These are phyloP conservation scores for Zophobas atratus DNA, from an alignment of 1,140 invertebrate genomes.

Conservation along the genomic window DNA sequence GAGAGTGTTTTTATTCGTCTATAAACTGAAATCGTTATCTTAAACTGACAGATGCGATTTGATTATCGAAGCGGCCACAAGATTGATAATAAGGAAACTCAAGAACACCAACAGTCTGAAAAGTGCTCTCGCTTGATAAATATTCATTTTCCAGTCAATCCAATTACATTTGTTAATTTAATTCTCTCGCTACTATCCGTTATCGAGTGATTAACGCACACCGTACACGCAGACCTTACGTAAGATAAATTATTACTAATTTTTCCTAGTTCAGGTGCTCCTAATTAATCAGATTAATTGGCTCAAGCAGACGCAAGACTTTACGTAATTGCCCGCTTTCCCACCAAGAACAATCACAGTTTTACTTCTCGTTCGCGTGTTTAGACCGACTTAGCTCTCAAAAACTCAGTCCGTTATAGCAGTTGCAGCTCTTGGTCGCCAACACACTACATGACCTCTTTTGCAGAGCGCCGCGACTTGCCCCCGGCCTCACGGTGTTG, in stretches of 20 bases:
- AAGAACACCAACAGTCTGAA: not conserved
- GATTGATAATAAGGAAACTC: constrained; percentile 4
- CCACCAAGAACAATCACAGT: no score
- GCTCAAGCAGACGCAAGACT: not conserved
- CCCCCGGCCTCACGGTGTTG: constrained; percentile 63
- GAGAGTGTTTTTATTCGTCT: not conserved
- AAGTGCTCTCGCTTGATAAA: not conserved
- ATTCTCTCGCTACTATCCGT: constrained; percentile 1
- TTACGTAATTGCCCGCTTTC: no score
- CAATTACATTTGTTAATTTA: constrained; percentile 32
- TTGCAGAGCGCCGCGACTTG: constrained; percentile 59
- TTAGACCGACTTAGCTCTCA: no score
- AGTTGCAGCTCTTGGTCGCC: no score
- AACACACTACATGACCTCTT: not conserved
- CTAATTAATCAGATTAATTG: constrained; percentile 18
- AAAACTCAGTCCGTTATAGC: no score
- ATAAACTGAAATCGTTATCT: not conserved
- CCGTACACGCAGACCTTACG: constrained; percentile 6
- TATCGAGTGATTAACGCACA: constrained; percentile 14
- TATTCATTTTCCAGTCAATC: constrained; percentile 8
- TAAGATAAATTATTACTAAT: constrained; percentile 23
- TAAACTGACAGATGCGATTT: not conserved
- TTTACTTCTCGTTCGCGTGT: no score
- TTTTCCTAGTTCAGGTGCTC: not conserved
- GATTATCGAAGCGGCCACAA: constrained; percentile 3